Percentiles rank a stretch among this genome's conserved stretches.
phyloP scores from a whole-genome alignment of 2,888 invertebrate species.

The Venusia cambrica region DNA sequence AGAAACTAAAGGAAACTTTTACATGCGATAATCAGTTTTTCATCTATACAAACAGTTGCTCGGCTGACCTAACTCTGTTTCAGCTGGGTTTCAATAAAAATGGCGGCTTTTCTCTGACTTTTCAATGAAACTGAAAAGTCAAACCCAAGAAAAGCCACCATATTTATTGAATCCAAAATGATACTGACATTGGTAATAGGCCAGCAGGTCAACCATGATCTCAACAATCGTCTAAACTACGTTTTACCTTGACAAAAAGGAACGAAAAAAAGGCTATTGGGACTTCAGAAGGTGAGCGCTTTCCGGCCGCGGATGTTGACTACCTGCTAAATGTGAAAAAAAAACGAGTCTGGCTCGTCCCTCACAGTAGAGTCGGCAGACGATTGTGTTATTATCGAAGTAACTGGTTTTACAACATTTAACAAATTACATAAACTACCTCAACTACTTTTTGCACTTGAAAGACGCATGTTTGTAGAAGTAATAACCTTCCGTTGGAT shows the following conservation, averaged over 20 bases:
- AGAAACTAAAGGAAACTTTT: slow-evolving; percentile 1
- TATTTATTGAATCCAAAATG: too few species aligned
- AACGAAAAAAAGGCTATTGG: slow-evolving; percentile 50
- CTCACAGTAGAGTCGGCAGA: slow-evolving; percentile 26
- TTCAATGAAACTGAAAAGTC: too few species aligned
- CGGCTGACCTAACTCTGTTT: too few species aligned
- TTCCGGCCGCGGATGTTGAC: slow-evolving; percentile 61
- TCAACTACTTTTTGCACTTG: slow-evolving; percentile 26
- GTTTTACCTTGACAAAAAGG: slow-evolving; percentile 44
- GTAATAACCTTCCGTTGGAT: slow-evolving; percentile 14
- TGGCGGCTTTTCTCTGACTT: too few species aligned
- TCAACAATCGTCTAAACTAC: slow-evolving; percentile 38
- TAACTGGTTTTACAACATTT: slow-evolving; percentile 28
- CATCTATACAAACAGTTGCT: slow-evolving; percentile 18
- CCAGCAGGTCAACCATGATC: slow-evolving; percentile 20
- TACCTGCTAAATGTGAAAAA: slow-evolving; percentile 66
- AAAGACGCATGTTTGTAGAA: slow-evolving; percentile 16
- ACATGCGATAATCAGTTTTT: too few species aligned
- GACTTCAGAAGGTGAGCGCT: slow-evolving; percentile 52
- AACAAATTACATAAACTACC: slow-evolving; percentile 26
- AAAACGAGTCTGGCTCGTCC: slow-evolving; percentile 47
- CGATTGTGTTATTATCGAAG: slow-evolving; percentile 25
- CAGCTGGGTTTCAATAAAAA: too few species aligned
- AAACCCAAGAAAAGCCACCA: too few species aligned
- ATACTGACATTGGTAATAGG: too few species aligned